phyloP scores from a whole-genome alignment of 1,140 invertebrate genomes.

The Heliconius hewitsoni region DNA sequence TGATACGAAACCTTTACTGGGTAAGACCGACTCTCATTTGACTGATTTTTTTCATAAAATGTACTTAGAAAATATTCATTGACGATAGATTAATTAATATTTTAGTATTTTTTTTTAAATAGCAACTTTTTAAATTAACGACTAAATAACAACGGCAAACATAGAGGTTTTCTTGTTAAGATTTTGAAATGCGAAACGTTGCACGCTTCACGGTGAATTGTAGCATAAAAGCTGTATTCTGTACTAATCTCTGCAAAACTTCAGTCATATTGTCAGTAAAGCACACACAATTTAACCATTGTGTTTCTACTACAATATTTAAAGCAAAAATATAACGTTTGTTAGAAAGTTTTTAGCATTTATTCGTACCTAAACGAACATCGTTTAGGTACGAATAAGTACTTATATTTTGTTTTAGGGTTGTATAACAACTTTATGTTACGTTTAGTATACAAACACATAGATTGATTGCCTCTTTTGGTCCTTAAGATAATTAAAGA shows the following conservation, averaged over 20 bases:
- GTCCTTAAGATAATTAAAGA: too few species aligned
- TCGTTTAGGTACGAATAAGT: too few species aligned
- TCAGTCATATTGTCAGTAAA: slow-evolving; percentile 8
- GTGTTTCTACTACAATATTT: not conserved
- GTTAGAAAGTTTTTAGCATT: slow-evolving; percentile 3
- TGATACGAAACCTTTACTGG: too few species aligned
- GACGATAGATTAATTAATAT: too few species aligned
- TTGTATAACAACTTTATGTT: not conserved
- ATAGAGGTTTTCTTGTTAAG: slow-evolving; percentile 6
- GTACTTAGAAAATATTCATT: too few species aligned
- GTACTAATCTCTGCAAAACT: slow-evolving; percentile 13
- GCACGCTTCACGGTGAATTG: slow-evolving; percentile 7
- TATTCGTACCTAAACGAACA: not conserved
- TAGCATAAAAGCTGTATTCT: slow-evolving; percentile 2
- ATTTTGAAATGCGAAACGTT: slow-evolving; percentile 2
- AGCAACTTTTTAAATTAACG: too few species aligned
- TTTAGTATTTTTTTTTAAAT: too few species aligned
- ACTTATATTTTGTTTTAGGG: not conserved
- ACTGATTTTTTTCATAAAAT: too few species aligned
- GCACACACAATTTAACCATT: slow-evolving; percentile 2
- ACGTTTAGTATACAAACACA: too few species aligned
- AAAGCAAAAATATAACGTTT: not conserved
- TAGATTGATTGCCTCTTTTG: too few species aligned
- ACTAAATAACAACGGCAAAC: not conserved
- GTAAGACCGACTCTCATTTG: too few species aligned